A percentile compares a stretch with the other conserved stretches of the same genome.
These are phyloP conservation scores for Ceyx melanurus DNA, from an alignment of 2,113 vertebrate genomes.

Conservation along the genomic window DNA sequence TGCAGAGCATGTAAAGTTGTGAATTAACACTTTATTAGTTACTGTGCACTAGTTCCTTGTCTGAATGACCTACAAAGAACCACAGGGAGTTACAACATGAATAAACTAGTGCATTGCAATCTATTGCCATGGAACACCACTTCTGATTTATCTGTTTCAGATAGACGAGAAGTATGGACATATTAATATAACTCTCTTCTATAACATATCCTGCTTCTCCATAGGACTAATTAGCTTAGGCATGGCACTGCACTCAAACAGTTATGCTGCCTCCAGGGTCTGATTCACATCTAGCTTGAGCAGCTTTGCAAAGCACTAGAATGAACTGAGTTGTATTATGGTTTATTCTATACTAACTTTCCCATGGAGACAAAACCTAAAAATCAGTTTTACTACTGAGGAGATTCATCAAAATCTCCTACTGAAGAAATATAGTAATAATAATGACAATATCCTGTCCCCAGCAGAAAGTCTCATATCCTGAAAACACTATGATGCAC, in stretches of 20 bases:
- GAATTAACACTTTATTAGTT: neutral
- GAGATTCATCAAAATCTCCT: neutral
- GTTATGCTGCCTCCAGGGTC: neutral
- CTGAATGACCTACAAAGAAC: neutral
- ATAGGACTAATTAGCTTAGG: slow-evolving; percentile 54
- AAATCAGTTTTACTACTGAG: neutral
- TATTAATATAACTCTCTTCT: slow-evolving; percentile 12
- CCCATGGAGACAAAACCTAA: slow-evolving; percentile 29
- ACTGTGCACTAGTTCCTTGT: neutral
- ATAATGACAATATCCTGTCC: neutral
- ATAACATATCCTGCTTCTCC: neutral
- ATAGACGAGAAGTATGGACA: neutral
- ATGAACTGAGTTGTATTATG: neutral
- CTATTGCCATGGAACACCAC: neutral
- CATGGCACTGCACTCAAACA: neutral
- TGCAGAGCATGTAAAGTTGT: neutral
- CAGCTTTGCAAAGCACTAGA: neutral
- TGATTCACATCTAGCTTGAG: slow-evolving; percentile 28
- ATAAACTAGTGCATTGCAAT: neutral
- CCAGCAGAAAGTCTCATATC: neutral
- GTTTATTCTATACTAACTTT: slow-evolving; percentile 1
- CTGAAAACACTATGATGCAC: neutral
- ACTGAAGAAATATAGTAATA: neutral
- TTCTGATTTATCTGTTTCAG: neutral
- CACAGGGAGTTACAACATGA: neutral